Evolutionary conservation across 2,888 invertebrate genomes (phyloP), one percentile per base, ranked within the genome.

Genomic region (Sicus ferrugineus): DNA sequence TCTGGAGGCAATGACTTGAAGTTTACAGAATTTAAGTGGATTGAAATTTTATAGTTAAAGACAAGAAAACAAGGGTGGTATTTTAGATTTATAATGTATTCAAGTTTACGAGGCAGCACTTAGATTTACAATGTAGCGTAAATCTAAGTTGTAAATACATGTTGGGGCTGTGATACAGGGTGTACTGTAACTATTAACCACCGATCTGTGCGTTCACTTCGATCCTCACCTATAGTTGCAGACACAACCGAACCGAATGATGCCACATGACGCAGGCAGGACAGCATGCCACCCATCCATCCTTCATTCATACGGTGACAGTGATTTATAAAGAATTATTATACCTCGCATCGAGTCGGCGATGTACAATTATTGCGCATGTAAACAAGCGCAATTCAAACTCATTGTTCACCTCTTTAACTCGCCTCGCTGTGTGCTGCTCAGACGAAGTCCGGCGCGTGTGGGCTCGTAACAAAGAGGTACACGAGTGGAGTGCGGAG

Each of bases 281-380:
- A 52, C 52, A 9, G 23, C 19, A 5, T 46, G n/a, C n/a, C 38
- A 38, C 38, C 14, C 7, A 7, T 50, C n/a, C 19, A n/a, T 63
- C 21, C 59, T n/a, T 63, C 23, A 23, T n/a, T 48, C 62, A 28
- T 46, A 16, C 19, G 9, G 19, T 67, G 58, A 67, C 58, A 58
- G 52, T 65, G 58, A 67, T 58, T 67, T 58, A 67, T 58, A 66
- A 66, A 56, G 56, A 66, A 66, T 66, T 66, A 52, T 14, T 23
- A 3, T 46, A 26, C 26, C 54, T 16, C 26, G 26, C 14, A 26
- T 54, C 7, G 26, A 54, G 23, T 31, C 59, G 59, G 30, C 67
- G 58, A 67, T 67, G 67, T 30, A 34, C 73, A 75, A 75, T 76
- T 73, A 75, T 75, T 73, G 73, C 75, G 72, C 75, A 73, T 76